These are phyloP conservation scores for Trichonephila clavipes DNA, from an alignment of 1,140 invertebrate genomes.

Conservation along the genomic window DNA sequence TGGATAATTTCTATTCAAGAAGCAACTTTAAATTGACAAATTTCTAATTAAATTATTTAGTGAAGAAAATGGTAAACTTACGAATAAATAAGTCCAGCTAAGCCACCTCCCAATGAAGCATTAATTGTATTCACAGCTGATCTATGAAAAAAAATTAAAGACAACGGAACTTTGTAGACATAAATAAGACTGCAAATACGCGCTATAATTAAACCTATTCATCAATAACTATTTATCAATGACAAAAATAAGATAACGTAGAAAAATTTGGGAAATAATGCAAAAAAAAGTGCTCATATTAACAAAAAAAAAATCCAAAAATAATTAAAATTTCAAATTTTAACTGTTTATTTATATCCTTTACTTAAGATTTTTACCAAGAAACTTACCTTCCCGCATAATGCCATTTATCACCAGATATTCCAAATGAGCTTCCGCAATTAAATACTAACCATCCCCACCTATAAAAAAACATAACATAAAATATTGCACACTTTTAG, in stretches of 20 bases:
- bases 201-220: too few species aligned
- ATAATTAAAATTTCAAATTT: too few species aligned
- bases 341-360: too few species aligned
- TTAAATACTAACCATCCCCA: constrained; percentile 98
- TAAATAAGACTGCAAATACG: too few species aligned
- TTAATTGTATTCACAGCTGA: constrained; percentile 94
- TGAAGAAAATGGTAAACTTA: constrained; percentile 73
- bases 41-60: neutral
- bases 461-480: constrained; percentile 55
- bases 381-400: constrained; percentile 87
- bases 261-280: too few species aligned
- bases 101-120: constrained; percentile 92
- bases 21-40: neutral
- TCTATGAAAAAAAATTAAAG: constrained; percentile 70
- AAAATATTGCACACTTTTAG: neutral
- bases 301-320: too few species aligned
- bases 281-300: too few species aligned
- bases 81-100: constrained; percentile 87
- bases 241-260: too few species aligned
- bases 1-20: too few species aligned
- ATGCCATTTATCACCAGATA: constrained; percentile 89
- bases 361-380: neutral
- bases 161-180: too few species aligned
- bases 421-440: constrained; percentile 87
- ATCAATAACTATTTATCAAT: too few species aligned